Base-by-base conservation (phyloP, 2,888 invertebrate species). In the Acleris literana region DNA sequence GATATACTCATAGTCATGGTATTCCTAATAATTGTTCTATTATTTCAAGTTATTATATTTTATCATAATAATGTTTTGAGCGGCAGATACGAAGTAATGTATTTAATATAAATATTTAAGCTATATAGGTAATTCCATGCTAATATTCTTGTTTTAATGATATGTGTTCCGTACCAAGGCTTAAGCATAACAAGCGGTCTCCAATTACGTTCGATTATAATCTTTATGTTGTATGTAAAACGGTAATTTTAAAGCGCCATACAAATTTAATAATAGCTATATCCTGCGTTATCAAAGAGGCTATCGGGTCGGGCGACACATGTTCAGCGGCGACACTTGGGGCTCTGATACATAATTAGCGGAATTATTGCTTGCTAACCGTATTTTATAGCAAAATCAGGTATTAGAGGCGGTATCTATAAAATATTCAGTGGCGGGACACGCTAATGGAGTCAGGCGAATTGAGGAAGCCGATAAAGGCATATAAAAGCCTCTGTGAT, bases 381-480 rank as follows among this genome's bases (percentile, higher is more conserved):
- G 51, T 64, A 52, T 43, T 61, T 68, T 63, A 68, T 59, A 55
- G 67, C 44, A 43, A 62, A 66, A 53, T 57, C 56, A 56, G 57
- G 57, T 57, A 64, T 59, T 44, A 61, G 22, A 52, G 11, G 52
- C 62, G 61, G 63, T 63, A 62, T 53, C 54, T 44, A 54, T 61
- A 64, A 68, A 61, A 64, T 64, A 62, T 69, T 69, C 58, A 63
- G 46, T 55, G 46, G 44, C 22, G 33, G 60, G 44, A 39, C 44
- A 64, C 64, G 53, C 62, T 70, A 73, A 72, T 73, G 70, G 70
- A 64, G 54, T 63, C 49, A 63, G 53, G 67, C 65, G 66, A 71
- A 63, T 63, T 63, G 63, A 54, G 63, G 68, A 72, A 74, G 68
- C 69, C 67, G 65, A 72, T 76, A 71, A 74, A 51, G 68, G 65